phyloP scores from a whole-genome alignment of 2,113 vertebrate species.

The Caranx melampygus region DNA sequence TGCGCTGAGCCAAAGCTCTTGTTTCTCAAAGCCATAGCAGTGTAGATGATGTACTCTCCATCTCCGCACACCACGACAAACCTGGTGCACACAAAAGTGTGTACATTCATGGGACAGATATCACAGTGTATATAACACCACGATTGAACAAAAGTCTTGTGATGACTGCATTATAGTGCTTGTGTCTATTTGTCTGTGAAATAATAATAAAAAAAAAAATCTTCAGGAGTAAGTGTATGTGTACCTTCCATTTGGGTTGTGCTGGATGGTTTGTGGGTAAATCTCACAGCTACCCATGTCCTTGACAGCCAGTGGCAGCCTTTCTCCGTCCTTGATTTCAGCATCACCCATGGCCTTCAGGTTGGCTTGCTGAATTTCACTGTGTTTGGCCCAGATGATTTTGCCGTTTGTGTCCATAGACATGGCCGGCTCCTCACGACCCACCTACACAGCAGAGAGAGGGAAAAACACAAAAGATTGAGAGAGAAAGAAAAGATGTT shows the following conservation, averaged over 20 bases:
- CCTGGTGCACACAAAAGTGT: conserved; percentile 63
- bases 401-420: conserved; percentile 99
- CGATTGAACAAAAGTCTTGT: background rate
- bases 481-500: background rate
- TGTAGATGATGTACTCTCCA: conserved; percentile 99
- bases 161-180: background rate
- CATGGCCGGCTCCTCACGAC: conserved; percentile 98
- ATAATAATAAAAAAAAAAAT: background rate
- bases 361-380: conserved; percentile 98
- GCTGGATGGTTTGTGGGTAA: conserved; percentile 98
- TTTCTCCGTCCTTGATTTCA: conserved; percentile 98
- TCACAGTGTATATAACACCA: background rate
- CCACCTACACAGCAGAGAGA: conserved; percentile 84
- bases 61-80: conserved; percentile 99
- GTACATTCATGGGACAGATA: background rate
- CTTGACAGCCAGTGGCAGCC: conserved; percentile 95
- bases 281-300: conserved; percentile 99
- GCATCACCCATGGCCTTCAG: conserved; percentile 99
- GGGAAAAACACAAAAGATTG: background rate
- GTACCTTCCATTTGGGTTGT: conserved; percentile 98
- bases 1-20: conserved; percentile 99
- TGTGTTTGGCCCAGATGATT: conserved; percentile 99
- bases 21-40: conserved; percentile 98
- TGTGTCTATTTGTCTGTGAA: background rate
- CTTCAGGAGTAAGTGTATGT: background rate